phyloP scores from a whole-genome alignment of 1,140 invertebrate species.

The Magallana ariakensis region DNA sequence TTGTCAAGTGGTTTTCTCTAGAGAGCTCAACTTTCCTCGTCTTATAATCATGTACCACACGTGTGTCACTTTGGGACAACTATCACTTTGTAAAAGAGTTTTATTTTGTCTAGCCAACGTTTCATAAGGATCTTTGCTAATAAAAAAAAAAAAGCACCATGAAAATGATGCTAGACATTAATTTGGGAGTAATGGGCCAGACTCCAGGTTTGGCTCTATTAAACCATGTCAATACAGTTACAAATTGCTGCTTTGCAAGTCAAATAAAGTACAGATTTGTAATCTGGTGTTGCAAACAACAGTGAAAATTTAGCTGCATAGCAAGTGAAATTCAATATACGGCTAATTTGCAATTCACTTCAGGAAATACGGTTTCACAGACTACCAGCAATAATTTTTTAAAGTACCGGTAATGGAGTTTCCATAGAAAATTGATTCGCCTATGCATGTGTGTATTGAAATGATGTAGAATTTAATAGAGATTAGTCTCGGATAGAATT shows the following conservation, averaged over 20 bases:
- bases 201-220: not conserved
- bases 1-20: too few relatives aligned
- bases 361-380: not conserved
- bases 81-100: not conserved
- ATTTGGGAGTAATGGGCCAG: not conserved
- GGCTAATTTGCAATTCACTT: not conserved
- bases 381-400: too few relatives aligned
- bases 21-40: too few relatives aligned
- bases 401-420: too few relatives aligned
- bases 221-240: not conserved
- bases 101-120: not conserved
- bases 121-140: not conserved
- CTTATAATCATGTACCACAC: too few relatives aligned
- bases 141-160: not conserved
- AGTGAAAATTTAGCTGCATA: conserved; percentile 1
- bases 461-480: not conserved
- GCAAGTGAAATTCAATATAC: conserved; percentile 20
- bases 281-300: conserved; percentile 4
- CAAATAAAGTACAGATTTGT: conserved; percentile 25
- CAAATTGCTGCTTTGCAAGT: conserved; percentile 5
- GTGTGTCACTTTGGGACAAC: not conserved
- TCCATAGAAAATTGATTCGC: not conserved
- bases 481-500: not conserved
- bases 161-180: not conserved
- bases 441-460: not conserved